Evolutionary conservation across 2,113 vertebrate species (phyloP), one percentile per base, ranked within the genome.

Genomic region (Thymallus thymallus): DNA sequence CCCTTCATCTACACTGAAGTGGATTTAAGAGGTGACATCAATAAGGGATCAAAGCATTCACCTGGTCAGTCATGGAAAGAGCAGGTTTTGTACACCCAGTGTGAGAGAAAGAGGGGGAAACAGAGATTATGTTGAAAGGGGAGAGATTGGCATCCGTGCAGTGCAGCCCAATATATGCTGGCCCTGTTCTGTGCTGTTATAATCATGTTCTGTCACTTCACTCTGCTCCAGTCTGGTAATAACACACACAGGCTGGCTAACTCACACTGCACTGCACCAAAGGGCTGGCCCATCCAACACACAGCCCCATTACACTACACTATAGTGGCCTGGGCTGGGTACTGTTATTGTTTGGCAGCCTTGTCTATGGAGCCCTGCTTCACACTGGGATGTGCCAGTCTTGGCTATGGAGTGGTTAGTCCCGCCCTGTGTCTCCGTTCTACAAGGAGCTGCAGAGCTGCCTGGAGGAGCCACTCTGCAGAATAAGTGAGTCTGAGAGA

Each of bases 221-320:
- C 18, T 46, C 13, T 51, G 56, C 55, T 41, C 55, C 30, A 60
- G 29, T 32, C 29, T 32, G 20, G 26, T 70, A 51, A 65, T 69
- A 30, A 58, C 7, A 58, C 16, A 58, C 13, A 61, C 56, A 71
- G 69, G 26, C 69, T 35, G 29, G 32, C 46, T 48, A 16, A 48
- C 48, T 63, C 22, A 29, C 56, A 41, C 70, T 72, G 71, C 51
- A 26, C 48, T 26, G 22, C 68, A 55, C 68, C 68, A 69, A 55
- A 5, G 24, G 30, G 30, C 24, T 1, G 10, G 69, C 29, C 20
- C 55, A 71, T 14, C 22, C 22, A 29, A 70, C 51, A 58, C 23
- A 70, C 18, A 56, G 69, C 16, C 69, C 48, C 7, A 58, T 20
- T 14, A 58, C 56, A 58, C n/a, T 58, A 58, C 20, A 58, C 20